Evolutionary conservation across 2,113 vertebrate species (phyloP), one percentile per base, ranked within the genome.

Genomic region (Oncorhynchus kisutch): DNA sequence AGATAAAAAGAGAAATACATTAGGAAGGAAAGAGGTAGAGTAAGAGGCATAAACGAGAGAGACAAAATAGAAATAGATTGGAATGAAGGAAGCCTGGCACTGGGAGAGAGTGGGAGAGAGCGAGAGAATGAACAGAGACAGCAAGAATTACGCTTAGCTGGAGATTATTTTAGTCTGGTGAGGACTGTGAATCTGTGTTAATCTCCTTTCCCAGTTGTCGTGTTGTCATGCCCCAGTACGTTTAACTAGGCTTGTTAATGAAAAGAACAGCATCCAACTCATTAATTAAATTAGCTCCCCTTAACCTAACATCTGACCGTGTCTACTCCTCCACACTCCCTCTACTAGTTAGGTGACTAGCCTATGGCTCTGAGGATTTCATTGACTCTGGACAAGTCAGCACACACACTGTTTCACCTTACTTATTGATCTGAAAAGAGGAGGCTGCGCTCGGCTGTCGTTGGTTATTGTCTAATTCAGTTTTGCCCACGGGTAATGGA

Each of bases 251-350:
- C 78, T 77, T 74, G 86, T 90, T 92, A 92, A 91, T 88, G 82
- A 85, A 80, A 85, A 82, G 86, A 90, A 88, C 84, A 86, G 85
- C 84, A 85, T 88, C 80, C 86, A 81, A 87, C 79, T 88, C 88
- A 90, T 92, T 90, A 92, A 91, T 92, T 92, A 86, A 92, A 93
- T 92, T 90, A 18, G 14, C 73, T 59, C 78, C 84, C 78, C 84
- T 91, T 90, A 93, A 92, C 91, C 75, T 29, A 39, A 68, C 85
- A 91, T 91, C 89, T 87, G 78, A 76, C 86, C 72, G 76, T 82
- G 84, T 90, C 83, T 73, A 71, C 80, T 84, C 89, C 85, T 83
- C 88, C 88, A 90, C 82, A 74, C 81, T 79, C 76, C 70, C 20
- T 18, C 14, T 54, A 16, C 51, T 18, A 54, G 51, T 16, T 54